A percentile compares a stretch with the other conserved stretches of the same genome.
These are phyloP conservation scores for Nomada fucata DNA, from an alignment of 2,888 invertebrate genomes.

Conservation along the genomic window DNA sequence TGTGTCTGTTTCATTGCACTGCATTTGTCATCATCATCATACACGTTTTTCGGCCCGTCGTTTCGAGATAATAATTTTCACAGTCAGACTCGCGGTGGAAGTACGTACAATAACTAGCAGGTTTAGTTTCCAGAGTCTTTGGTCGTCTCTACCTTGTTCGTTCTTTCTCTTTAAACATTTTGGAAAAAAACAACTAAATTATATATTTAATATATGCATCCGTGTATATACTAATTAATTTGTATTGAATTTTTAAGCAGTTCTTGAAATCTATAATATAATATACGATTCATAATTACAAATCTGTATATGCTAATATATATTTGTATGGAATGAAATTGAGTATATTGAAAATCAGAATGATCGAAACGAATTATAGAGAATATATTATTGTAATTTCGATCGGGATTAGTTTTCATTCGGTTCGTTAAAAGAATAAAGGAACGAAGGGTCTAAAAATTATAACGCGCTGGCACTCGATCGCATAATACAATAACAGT, in stretches of 20 bases:
- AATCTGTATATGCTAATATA: no score
- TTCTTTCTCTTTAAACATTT: neutral
- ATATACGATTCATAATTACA: no score
- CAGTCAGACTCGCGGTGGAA: neutral
- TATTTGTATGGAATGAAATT: no score
- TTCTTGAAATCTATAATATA: no score
- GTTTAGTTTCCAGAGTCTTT: constrained; percentile 4
- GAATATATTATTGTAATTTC: neutral
- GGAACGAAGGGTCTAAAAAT: constrained; percentile 39
- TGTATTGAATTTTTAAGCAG: no score
- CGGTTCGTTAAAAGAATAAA: neutral
- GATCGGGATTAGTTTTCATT: neutral
- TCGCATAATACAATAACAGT: constrained; percentile 61
- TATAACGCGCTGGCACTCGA: constrained; percentile 50
- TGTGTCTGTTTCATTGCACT: constrained; percentile 27
- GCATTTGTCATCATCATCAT: constrained; percentile 24
- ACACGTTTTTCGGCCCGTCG: constrained; percentile 30
- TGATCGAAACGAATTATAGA: no score
- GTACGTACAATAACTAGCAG: no score
- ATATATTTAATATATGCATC: no score
- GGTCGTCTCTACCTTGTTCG: neutral
- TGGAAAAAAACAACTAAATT: no score
- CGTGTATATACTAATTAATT: no score
- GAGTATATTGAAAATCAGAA: no score
- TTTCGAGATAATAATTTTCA: constrained; percentile 6